Percentiles rank a stretch among this genome's conserved stretches.
Conservation (phyloP, 2,888 invertebrate genomes). For the Drosophila yooni region DNA sequence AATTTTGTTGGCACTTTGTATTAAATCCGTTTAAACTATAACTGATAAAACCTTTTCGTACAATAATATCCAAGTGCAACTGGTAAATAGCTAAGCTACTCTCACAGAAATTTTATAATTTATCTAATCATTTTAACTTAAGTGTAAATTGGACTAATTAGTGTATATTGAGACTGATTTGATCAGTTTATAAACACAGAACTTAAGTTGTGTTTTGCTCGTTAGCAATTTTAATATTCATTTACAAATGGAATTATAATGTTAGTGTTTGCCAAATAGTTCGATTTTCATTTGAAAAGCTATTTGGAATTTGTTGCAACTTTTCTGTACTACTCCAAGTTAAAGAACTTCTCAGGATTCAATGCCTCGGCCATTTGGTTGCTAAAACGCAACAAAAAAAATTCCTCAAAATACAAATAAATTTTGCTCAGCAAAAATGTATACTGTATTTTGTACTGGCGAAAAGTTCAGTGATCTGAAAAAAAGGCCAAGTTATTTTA, state of each 20-base stretch:
- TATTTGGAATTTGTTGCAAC: conserved; percentile 15
- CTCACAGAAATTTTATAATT: fast-evolving
- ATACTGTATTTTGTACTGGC: conserved; percentile 34
- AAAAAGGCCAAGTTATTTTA: conserved; percentile 79
- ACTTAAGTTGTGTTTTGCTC: background rate
- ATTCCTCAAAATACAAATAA: conserved; percentile 74
- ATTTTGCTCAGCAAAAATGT: conserved; percentile 62
- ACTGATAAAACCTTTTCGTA: background rate
- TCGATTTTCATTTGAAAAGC: conserved; percentile 1
- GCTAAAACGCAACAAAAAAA: conserved; percentile 27
- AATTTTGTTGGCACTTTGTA: conserved; percentile 57
- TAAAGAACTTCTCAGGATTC: conserved; percentile 11
- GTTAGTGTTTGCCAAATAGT: conserved; percentile 7
- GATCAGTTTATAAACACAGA: background rate
- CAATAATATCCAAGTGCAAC: background rate
- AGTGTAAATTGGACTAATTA: background rate
- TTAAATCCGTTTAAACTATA: conserved; percentile 44
- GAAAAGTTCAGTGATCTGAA: conserved; percentile 76
- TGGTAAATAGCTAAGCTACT: background rate
- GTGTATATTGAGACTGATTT: background rate
- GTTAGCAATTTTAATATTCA: background rate
- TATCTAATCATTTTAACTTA: background rate
- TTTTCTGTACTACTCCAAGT: conserved; percentile 11
- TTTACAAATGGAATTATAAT: background rate
- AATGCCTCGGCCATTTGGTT: conserved; percentile 51